Conservation (phyloP, 2,888 invertebrate genomes). For the Ophion ventricosus region DNA sequence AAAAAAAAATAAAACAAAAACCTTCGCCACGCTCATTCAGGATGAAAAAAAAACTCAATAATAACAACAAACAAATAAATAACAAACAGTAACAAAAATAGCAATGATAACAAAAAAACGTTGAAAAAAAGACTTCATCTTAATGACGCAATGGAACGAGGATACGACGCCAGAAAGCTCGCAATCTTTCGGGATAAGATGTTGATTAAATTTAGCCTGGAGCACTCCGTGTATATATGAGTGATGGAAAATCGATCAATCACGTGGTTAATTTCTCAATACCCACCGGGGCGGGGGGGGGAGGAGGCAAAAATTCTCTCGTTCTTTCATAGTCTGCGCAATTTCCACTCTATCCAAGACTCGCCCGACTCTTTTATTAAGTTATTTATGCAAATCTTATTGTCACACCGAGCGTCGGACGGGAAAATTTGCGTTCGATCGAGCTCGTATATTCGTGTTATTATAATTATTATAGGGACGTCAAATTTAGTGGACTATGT, state of each 20-base stretch:
- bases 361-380: slow-evolving; percentile 30
- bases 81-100: too few species aligned
- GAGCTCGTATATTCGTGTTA: slow-evolving; percentile 41
- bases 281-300: slow-evolving; percentile 39
- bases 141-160: not conserved
- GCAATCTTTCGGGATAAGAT: slow-evolving; percentile 12
- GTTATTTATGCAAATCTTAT: slow-evolving; percentile 63
- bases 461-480: slow-evolving; percentile 11
- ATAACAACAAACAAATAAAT: too few species aligned
- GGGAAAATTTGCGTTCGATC: slow-evolving; percentile 30
- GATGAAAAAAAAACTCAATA: too few species aligned
- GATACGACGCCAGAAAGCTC: not conserved
- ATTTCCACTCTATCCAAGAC: slow-evolving; percentile 10
- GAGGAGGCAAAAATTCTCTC: slow-evolving; percentile 1
- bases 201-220: slow-evolving; percentile 14
- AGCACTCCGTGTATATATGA: not conserved
- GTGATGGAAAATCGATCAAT: slow-evolving; percentile 68
- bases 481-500: not conserved
- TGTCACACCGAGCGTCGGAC: slow-evolving; percentile 33
- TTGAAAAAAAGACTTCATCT: not conserved
- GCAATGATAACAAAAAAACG: not conserved
- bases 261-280: slow-evolving; percentile 65
- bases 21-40: too few species aligned
- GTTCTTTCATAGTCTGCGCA: slow-evolving; percentile 8
- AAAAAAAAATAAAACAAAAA: too few species aligned